These are phyloP conservation scores for Bujurquina vittata DNA, from an alignment of 2,113 vertebrate species.

Conservation along the genomic window DNA sequence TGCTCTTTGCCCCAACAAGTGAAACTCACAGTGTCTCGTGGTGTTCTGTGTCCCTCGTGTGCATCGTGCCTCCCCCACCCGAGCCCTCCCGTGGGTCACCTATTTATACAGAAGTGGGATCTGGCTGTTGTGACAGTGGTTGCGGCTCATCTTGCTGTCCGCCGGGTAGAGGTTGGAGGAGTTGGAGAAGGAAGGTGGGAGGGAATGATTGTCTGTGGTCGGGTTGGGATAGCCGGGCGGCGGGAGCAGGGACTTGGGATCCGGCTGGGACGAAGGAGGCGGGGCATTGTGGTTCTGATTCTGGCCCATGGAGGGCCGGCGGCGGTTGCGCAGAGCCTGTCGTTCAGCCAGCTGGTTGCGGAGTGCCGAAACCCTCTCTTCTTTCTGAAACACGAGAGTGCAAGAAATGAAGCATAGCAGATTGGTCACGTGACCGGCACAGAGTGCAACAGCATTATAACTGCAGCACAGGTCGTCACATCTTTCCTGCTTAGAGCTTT, in stretches of 20 bases:
- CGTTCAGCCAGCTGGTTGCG: slow-evolving; percentile 90
- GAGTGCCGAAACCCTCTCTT: slow-evolving; percentile 90
- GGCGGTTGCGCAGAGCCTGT: slow-evolving; percentile 88
- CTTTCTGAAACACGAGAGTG: slow-evolving; percentile 80
- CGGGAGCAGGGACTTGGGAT: slow-evolving; percentile 81
- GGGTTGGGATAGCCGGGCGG: slow-evolving; percentile 83
- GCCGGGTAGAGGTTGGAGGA: slow-evolving; percentile 84
- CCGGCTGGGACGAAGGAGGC: slow-evolving; percentile 64
- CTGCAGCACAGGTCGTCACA: not conserved
- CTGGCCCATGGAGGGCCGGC: slow-evolving; percentile 80
- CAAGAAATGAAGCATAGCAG: fast-evolving
- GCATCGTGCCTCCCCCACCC: not conserved
- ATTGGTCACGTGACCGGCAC: not conserved
- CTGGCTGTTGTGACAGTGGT: slow-evolving; percentile 92
- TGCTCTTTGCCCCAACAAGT: slow-evolving; percentile 49
- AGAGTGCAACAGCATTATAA: not conserved
- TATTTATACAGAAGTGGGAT: slow-evolving; percentile 92
- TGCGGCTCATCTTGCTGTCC: slow-evolving; percentile 88
- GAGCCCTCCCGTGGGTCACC: not conserved
- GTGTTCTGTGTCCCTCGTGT: slow-evolving; percentile 46
- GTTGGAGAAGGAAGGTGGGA: slow-evolving; percentile 82
- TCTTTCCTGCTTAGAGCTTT: not conserved
- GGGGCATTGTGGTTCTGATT: slow-evolving; percentile 81
- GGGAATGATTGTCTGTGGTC: slow-evolving; percentile 80
- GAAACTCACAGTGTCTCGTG: slow-evolving; percentile 65